Evolutionary conservation across 2,113 vertebrate species (phyloP), one percentile per base, ranked within the genome.

Genomic region (Pao palembangensis): DNA sequence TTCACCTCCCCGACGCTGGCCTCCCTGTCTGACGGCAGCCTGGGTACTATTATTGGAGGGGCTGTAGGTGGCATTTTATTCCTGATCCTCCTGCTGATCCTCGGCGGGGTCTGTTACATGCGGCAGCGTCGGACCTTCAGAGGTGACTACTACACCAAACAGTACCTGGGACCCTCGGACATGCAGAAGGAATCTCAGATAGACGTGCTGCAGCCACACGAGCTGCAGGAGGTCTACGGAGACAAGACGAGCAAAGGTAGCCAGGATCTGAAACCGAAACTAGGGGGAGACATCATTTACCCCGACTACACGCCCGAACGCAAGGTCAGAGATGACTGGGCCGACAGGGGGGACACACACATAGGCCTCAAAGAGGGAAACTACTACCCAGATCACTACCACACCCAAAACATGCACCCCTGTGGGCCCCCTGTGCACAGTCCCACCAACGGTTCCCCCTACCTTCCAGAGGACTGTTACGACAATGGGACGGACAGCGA

Each of bases 71-170:
- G 96, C 75, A 84, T 93, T 46, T 90, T 98, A 34, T 91, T 98
- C 71, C 69, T 99, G 84, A 89, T 93, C 18, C 91, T 99, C 69
- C 74, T 95, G 55, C 89, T 94, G 87, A 83, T 94, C 59, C 79
- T 96, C 58, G 92, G 87, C 51, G 93, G 90, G 69, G 78, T 81
- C 58, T 89, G 93, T 84, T 96, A 84, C 89, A 93, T 95, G 91
- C 93, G 92, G 76, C 93, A 92, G 87, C 93, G 95, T 61, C 87
- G 95, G 78, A 99, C 95, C 70, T 99, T 99, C 86, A 90, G 95
- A 41, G 97, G 97, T 23, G 94, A 99, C 91, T 99, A 99, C 88
- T 99, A 98, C 91, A 97, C 97, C 84, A 98, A 99, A 83, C 98
- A 95, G 90, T 99, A 98, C 92, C 90, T 95, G 89, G 94, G 94